Evolutionary conservation across 2,888 invertebrate genomes (phyloP).

Genomic region (Bibio marci): DNA sequence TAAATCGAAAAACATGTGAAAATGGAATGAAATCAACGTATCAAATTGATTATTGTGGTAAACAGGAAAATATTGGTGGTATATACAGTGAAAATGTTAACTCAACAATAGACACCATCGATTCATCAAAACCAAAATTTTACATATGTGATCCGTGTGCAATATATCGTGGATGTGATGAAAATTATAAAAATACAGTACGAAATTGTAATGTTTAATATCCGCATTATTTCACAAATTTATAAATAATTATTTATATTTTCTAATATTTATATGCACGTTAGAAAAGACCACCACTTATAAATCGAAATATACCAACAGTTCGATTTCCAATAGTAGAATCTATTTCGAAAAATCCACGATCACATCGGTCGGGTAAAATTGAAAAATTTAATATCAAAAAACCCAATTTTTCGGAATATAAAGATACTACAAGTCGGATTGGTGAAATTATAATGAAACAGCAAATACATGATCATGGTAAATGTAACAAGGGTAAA

Average conservation of each 20-base stretch:
- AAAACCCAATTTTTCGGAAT: slow-evolving; percentile 20
- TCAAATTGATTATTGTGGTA: slow-evolving; percentile 34
- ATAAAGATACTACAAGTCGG: slow-evolving; percentile 25
- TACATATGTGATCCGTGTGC: background rate
- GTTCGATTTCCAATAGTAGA: too few relatives aligned
- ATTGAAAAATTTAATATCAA: slow-evolving; percentile 12
- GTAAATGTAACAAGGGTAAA: slow-evolving; percentile 16
- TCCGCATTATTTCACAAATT: background rate
- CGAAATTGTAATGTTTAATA: background rate
- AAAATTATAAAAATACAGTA: background rate
- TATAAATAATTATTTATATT: too few relatives aligned
- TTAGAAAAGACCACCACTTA: too few relatives aligned
- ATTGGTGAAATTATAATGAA: slow-evolving; percentile 21
- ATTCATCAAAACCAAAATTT: slow-evolving; percentile 4
- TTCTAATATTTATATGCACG: too few relatives aligned
- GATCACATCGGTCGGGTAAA: slow-evolving; percentile 20
- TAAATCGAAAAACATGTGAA: too few relatives aligned
- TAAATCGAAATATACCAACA: too few relatives aligned
- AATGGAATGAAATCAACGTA: slow-evolving; percentile 40
- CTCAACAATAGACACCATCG: background rate
- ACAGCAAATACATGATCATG: slow-evolving; percentile 24
- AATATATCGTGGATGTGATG: background rate
- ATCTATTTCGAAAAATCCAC: too few relatives aligned
- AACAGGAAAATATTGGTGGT: slow-evolving; percentile 23
- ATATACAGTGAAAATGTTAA: slow-evolving; percentile 12